Percentiles rank a stretch among this genome's conserved stretches.
Evolutionary conservation across 2,113 vertebrate genomes (phyloP).

Genomic region (Zosterops pallidus): DNA sequence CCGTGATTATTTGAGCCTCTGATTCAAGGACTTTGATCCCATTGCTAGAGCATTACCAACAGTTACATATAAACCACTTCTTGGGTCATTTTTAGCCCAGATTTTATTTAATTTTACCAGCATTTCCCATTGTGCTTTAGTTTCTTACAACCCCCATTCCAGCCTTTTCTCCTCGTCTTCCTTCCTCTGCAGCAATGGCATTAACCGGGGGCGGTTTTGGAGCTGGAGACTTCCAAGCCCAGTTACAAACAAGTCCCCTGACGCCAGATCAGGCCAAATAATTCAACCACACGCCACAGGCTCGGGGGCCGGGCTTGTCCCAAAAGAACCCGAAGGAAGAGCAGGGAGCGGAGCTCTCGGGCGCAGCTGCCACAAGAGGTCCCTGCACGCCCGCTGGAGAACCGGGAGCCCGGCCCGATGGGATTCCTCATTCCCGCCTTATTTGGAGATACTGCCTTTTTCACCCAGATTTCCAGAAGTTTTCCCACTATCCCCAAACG

Average conservation of each 20-base stretch:
- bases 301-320: background rate
- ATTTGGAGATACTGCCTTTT: conserved; percentile 19
- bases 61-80: background rate
- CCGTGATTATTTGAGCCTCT: background rate
- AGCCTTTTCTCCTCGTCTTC: background rate
- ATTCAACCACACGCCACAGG: background rate
- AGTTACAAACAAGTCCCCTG: background rate
- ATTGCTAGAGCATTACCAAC: background rate
- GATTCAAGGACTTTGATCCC: background rate
- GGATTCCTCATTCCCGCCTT: background rate
- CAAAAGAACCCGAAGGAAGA: background rate
- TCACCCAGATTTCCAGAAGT: background rate
- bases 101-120: background rate
- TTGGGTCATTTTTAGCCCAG: background rate
- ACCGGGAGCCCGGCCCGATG: background rate
- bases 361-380: conserved; percentile 45
- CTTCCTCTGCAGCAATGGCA: background rate
- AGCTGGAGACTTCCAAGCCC: background rate
- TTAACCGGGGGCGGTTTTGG: background rate
- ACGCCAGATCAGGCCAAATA: background rate
- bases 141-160: background rate
- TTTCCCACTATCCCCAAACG: background rate
- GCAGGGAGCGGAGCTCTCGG: background rate
- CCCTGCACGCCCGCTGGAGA: conserved; percentile 22
- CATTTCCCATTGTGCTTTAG: accelerated